Conservation (phyloP, 2,797 vertebrate genomes). For the Leuciscus waleckii region DNA sequence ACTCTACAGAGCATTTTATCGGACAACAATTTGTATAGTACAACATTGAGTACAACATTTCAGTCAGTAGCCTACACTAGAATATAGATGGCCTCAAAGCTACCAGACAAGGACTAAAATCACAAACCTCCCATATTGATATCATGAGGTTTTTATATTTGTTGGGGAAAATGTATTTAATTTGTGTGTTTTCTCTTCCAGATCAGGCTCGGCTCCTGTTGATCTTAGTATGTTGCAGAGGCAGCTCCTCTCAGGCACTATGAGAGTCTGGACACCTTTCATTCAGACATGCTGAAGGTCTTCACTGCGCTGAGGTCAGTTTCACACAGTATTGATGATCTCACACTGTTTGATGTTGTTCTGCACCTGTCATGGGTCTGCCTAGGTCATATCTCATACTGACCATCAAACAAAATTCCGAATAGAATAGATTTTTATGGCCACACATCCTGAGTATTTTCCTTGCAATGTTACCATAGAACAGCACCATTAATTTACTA, state of each 20-base stretch:
- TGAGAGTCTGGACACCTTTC: slow-evolving; percentile 85
- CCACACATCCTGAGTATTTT: not conserved
- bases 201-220: slow-evolving; percentile 81
- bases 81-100: not conserved
- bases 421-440: not conserved
- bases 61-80: not conserved
- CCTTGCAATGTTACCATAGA: not conserved
- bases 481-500: not conserved
- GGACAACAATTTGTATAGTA: not conserved
- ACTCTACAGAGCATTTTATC: not conserved
- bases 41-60: not conserved
- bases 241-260: slow-evolving; percentile 85
- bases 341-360: slow-evolving; percentile 27
- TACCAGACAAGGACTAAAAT: not conserved
- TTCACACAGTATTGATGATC: not conserved
- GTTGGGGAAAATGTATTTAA: not conserved
- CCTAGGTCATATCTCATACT: not conserved
- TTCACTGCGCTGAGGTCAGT: slow-evolving; percentile 87
- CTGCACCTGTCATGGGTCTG: slow-evolving; percentile 3
- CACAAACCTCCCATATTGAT: not conserved
- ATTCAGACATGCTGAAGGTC: slow-evolving; percentile 88
- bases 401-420: not conserved
- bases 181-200: slow-evolving; percentile 66
- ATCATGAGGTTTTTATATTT: not conserved
- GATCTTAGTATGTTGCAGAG: slow-evolving; percentile 85